These are phyloP conservation scores for Leptodirus hochenwartii DNA, from an alignment of 2,888 invertebrate species.

Conservation along the genomic window DNA sequence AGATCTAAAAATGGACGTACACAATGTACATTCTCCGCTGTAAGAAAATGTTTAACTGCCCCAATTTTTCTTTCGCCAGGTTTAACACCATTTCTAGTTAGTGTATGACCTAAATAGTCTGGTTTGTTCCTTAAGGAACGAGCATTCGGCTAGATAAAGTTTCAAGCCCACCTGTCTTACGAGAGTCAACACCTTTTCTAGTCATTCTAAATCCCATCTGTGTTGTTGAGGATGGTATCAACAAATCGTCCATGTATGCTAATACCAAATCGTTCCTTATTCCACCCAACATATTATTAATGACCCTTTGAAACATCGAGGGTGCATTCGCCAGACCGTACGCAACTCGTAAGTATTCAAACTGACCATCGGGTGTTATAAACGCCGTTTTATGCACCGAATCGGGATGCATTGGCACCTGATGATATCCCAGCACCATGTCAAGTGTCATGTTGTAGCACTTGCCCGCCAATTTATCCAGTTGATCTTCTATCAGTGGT, in stretches of 20 bases:
- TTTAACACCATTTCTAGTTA: slow-evolving; percentile 1
- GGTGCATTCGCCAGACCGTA: slow-evolving; percentile 17
- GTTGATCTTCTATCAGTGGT: slow-evolving; percentile 6
- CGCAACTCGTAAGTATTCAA: not conserved
- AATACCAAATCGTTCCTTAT: not conserved
- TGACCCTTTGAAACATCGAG: slow-evolving; percentile 17
- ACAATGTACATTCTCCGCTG: slow-evolving; percentile 14
- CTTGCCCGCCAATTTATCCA: slow-evolving; percentile 3
- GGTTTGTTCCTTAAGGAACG: slow-evolving; percentile 3
- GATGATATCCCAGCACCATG: not conserved
- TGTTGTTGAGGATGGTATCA: not conserved
- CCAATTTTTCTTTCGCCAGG: slow-evolving; percentile 15
- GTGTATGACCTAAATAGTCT: slow-evolving; percentile 9
- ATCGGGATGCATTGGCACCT: not conserved
- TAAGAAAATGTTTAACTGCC: slow-evolving; percentile 15
- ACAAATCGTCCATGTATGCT: slow-evolving; percentile 8
- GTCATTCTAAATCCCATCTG: slow-evolving; percentile 3
- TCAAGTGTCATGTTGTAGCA: not conserved
- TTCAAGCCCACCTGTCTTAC: slow-evolving; percentile 1
- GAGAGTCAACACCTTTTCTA: slow-evolving; percentile 6
- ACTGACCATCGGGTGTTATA: not conserved
- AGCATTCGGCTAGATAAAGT: slow-evolving; percentile 6
- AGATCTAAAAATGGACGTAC: slow-evolving; percentile 16
- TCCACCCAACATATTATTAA: slow-evolving; percentile 11
- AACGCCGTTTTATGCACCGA: not conserved